These are phyloP conservation scores for Hippoglossus hippoglossus DNA, from an alignment of 2,797 vertebrate genomes.

Conservation along the genomic window DNA sequence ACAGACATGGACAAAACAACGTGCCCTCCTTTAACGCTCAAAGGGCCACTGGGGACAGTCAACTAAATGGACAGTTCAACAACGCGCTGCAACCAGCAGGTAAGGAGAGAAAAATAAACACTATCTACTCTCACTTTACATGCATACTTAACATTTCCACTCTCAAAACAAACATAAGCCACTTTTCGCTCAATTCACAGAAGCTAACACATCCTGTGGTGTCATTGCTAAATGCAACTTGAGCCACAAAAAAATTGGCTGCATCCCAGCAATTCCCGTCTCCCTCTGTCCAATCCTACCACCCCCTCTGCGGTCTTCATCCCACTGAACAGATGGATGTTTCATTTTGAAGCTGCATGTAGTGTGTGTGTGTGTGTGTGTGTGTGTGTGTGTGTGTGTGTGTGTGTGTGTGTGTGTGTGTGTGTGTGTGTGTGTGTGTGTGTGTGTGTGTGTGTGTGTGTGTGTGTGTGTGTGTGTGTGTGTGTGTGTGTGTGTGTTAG, in stretches of 20 bases:
- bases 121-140: conserved; percentile 18
- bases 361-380: too few relatives aligned
- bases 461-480: background rate
- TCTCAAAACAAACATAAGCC: conserved; percentile 57
- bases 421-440: background rate
- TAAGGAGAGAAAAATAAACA: conserved; percentile 58
- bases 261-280: too few relatives aligned
- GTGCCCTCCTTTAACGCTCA: conserved; percentile 39
- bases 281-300: too few relatives aligned
- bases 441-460: too few relatives aligned
- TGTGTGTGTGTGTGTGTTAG: too few relatives aligned
- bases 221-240: conserved; percentile 65
- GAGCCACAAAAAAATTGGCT: conserved; percentile 8
- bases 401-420: background rate
- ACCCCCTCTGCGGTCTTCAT: too few relatives aligned
- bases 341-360: too few relatives aligned
- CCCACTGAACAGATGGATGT: too few relatives aligned
- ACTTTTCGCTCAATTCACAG: conserved; percentile 19
- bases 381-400: background rate
- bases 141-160: conserved; percentile 27
- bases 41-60: conserved; percentile 66
- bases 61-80: conserved; percentile 69
- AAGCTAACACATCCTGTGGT: conserved; percentile 43
- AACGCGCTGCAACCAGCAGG: conserved; percentile 83
- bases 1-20: conserved; percentile 63